Percentiles rank a stretch among this genome's conserved stretches.
phyloP scores from a whole-genome alignment of 2,797 vertebrate species.

The Bothrops alternatus region DNA sequence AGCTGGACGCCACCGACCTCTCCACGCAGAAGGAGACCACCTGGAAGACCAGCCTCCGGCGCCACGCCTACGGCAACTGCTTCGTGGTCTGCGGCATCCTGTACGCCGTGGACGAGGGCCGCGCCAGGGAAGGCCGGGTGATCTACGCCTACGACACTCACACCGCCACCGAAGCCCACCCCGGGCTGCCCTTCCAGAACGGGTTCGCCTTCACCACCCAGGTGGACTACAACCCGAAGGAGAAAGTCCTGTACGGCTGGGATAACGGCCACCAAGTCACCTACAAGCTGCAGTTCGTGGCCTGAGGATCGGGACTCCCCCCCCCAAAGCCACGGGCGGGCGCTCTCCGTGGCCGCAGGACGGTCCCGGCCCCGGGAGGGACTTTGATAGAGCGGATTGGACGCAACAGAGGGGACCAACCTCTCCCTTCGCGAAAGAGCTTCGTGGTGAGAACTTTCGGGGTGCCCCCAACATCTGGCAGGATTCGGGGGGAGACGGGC shows the following conservation, averaged over 20 bases:
- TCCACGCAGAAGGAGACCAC: slow-evolving; percentile 89
- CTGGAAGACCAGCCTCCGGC: slow-evolving; percentile 87
- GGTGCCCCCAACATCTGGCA: neutral
- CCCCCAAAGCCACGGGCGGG: neutral
- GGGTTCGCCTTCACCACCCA: slow-evolving; percentile 90
- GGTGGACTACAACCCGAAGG: slow-evolving; percentile 97
- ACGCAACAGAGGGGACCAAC: accelerated
- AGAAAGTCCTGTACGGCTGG: slow-evolving; percentile 93
- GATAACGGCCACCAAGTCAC: slow-evolving; percentile 97
- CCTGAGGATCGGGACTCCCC: slow-evolving; percentile 64
- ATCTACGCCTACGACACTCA: slow-evolving; percentile 94
- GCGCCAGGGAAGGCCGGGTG: slow-evolving; percentile 87
- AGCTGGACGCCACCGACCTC: slow-evolving; percentile 89
- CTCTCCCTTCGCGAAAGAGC: neutral
- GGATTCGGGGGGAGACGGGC: neutral
- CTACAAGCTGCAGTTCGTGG: slow-evolving; percentile 85
- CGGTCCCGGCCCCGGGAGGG: neutral
- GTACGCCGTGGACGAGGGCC: slow-evolving; percentile 89
- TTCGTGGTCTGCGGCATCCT: slow-evolving; percentile 95
- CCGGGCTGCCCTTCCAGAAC: slow-evolving; percentile 87
- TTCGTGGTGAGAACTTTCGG: neutral
- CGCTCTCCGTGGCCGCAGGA: neutral
- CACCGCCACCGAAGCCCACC: slow-evolving; percentile 86
- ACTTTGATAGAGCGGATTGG: neutral
- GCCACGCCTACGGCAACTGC: slow-evolving; percentile 92